A percentile compares a stretch with the other conserved stretches of the same genome.
These are phyloP conservation scores for Antedon mediterranea DNA, from an alignment of 53 echinoderm and acorn worm genomes.

Conservation along the genomic window DNA sequence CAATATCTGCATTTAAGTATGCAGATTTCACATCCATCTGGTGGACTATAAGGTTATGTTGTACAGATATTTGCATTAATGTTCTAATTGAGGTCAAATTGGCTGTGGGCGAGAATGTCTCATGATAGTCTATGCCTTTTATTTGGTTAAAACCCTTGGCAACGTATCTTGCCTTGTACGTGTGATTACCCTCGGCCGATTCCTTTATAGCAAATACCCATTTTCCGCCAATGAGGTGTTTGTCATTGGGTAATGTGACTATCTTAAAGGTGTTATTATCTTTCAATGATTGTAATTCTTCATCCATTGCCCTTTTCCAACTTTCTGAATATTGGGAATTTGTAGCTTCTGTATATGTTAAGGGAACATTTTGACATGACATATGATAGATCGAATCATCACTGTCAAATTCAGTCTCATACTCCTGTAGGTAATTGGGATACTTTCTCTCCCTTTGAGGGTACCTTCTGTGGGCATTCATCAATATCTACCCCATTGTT, in stretches of 20 bases:
- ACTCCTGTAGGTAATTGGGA: constrained; percentile 16
- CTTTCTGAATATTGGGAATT: constrained; percentile 4
- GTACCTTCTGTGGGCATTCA: constrained; percentile 2
- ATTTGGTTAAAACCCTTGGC: constrained; percentile 18
- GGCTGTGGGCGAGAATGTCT: constrained; percentile 16
- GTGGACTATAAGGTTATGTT: constrained; percentile 20
- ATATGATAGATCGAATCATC: background rate
- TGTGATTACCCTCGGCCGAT: background rate
- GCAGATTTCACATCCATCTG: constrained; percentile 31
- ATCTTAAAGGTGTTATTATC: constrained; percentile 21
- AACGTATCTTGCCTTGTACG: background rate
- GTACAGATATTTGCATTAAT: constrained; percentile 22
- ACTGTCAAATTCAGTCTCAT: constrained; percentile 2
- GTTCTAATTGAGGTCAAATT: constrained; percentile 12
- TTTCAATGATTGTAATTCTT: constrained; percentile 10
- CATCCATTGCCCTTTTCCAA: constrained; percentile 31
- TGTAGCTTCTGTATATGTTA: constrained; percentile 20
- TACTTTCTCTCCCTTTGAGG: constrained; percentile 9
- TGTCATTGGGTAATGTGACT: constrained; percentile 14
- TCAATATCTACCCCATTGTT: background rate
- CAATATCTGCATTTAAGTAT: constrained; percentile 27
- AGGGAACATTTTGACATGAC: constrained; percentile 13
- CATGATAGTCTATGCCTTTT: constrained; percentile 20
- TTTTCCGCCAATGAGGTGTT: constrained; percentile 1
- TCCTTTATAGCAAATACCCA: constrained; percentile 18